Conservation (phyloP, 1,140 invertebrate genomes). For the Harpegnathos saltator region DNA sequence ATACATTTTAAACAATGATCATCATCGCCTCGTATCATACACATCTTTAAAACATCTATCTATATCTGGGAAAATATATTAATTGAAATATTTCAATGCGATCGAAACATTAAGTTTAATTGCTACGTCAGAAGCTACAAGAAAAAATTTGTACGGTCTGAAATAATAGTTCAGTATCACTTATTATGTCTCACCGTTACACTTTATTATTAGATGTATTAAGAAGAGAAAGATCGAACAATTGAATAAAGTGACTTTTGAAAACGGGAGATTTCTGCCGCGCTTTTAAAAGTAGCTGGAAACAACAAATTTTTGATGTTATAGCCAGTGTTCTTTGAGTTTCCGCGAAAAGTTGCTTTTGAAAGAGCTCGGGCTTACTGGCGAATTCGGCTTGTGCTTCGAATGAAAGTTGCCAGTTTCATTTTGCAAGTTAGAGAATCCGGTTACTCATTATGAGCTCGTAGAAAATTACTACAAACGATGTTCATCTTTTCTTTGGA, state of each 20-base stretch:
- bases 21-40: no score
- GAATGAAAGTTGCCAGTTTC: slow-evolving; percentile 24
- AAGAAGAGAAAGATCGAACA: neutral
- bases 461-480: slow-evolving; percentile 25
- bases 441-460: slow-evolving; percentile 15
- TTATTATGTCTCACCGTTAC: no score
- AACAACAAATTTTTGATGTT: slow-evolving; percentile 32
- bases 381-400: slow-evolving; percentile 2
- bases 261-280: slow-evolving; percentile 14
- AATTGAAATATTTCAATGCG: slow-evolving; percentile 9
- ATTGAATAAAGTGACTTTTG: neutral
- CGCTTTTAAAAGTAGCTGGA: slow-evolving; percentile 1
- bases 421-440: slow-evolving; percentile 32
- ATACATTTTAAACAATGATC: neutral
- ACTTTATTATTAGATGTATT: neutral
- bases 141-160: neutral
- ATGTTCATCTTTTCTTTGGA: slow-evolving; percentile 15
- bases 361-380: neutral
- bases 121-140: neutral
- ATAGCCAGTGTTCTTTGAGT: neutral
- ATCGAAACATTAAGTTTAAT: slow-evolving; percentile 2
- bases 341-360: slow-evolving; percentile 12
- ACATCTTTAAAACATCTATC: slow-evolving; percentile 11
- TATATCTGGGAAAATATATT: neutral
- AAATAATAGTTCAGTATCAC: neutral